Percentiles rank a stretch among this genome's conserved stretches.
phyloP scores from a whole-genome alignment of 2,113 vertebrate genomes.

The Rattus rattus region DNA sequence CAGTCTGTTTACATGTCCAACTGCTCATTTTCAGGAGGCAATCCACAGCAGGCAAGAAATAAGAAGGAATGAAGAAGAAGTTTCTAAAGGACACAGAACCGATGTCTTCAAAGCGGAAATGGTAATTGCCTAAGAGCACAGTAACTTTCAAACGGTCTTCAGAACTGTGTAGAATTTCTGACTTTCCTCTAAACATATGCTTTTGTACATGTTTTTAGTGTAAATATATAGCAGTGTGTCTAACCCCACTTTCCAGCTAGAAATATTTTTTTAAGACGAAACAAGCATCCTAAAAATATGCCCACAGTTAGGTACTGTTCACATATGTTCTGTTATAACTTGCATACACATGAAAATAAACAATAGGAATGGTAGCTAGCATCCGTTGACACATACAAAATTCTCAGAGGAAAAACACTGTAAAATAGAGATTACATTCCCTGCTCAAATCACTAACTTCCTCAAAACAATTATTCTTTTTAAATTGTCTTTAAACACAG shows the following conservation, averaged over 20 bases:
- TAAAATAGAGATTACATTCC: constrained; percentile 16
- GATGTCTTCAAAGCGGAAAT: constrained; percentile 86
- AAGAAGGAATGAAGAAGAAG: constrained; percentile 81
- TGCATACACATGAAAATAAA: constrained; percentile 24
- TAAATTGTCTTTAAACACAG: constrained; percentile 80
- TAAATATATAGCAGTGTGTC: constrained; percentile 18
- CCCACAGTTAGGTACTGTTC: neutral
- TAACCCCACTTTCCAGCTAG: neutral
- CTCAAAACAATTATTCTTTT: constrained; percentile 69
- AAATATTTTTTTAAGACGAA: constrained; percentile 53
- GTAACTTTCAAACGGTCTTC: constrained; percentile 22
- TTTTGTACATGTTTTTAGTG: constrained; percentile 54
- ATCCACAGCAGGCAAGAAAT: constrained; percentile 84
- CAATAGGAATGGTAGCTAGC: constrained; percentile 3
- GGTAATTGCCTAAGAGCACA: constrained; percentile 86
- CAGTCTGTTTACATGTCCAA: neutral
- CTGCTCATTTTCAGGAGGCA: constrained; percentile 86
- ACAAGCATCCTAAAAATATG: neutral
- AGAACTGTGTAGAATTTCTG: constrained; percentile 40
- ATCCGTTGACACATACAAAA: neutral
- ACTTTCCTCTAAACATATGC: neutral
- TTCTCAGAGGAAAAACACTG: constrained; percentile 51
- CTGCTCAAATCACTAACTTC: constrained; percentile 34
- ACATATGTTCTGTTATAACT: constrained; percentile 1
- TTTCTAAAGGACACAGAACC: constrained; percentile 83